Evolutionary conservation across 2,888 invertebrate species (phyloP), one percentile per base, ranked within the genome.

Genomic region (Laspeyria flexula): DNA sequence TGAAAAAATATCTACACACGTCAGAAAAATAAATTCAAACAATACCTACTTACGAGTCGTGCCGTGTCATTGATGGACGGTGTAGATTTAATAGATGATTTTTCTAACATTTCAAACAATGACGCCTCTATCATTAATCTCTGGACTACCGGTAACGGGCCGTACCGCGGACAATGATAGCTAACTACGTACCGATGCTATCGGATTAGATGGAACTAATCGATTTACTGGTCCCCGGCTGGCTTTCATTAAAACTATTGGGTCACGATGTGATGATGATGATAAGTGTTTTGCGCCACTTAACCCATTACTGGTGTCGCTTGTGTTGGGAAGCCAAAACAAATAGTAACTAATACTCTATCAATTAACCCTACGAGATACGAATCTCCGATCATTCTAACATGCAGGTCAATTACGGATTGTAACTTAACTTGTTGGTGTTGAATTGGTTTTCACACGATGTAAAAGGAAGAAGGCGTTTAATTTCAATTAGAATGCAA

Each of bases 231-330:
- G 80, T 75, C 65, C 61, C 73, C 66, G 72, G 71, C 72, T 80
- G 81, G 79, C 84, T 84, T 86, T 86, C 85, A 81, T 85, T 86
- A 81, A 77, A 85, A 84, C 83, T 88, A 86, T 86, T 84, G 80
- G 86, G 86, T 80, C 86, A 85, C 73, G 75, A 75, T 77, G 57
- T 65, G 77, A 81, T 81, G 71, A 63, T 60, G 58, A 55, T 70
- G 79, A 80, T 82, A 82, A 81, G 74, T 75, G 72, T 65, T 73
- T 73, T 64, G 73, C 65, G 62, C 50, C 72, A 71, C 70, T 75
- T 75, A 75, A 71, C 72, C 73, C 62, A 68, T 73, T 68, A 75
- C 64, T 70, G 63, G 65, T 65, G 56, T 66, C 38, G 59, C 52
- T 55, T 55, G 63, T 67, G 66, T 73, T 67, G 58, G 46, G 55